A percentile compares a stretch with the other conserved stretches of the same genome.
Evolutionary conservation across 2,888 invertebrate species (phyloP).

Genomic region (Sycophila texana): DNA sequence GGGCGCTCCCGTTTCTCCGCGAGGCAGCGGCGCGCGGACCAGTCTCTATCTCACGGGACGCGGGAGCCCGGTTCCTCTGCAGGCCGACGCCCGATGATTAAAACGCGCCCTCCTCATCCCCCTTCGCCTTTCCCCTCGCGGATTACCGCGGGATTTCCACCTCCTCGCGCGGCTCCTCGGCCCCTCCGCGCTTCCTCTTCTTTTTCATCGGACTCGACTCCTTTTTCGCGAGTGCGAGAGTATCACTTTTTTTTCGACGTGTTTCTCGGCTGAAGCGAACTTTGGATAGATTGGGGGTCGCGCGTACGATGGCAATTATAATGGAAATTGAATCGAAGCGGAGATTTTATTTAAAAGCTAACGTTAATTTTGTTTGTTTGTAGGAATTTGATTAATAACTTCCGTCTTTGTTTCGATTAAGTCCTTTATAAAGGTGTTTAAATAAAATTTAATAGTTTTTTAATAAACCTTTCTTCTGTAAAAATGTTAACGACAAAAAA

Average conservation of each 20-base stretch:
- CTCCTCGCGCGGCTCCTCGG: neutral
- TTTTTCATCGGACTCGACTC: neutral
- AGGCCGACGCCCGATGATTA: slow-evolving; percentile 41
- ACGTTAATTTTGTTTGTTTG: too few species aligned
- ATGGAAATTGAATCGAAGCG: neutral
- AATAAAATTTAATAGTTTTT: too few species aligned
- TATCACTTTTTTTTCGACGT: neutral
- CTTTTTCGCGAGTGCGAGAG: neutral
- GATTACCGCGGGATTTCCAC: slow-evolving; percentile 41
- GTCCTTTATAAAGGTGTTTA: too few species aligned
- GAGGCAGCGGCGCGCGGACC: slow-evolving; percentile 21
- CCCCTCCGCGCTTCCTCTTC: neutral
- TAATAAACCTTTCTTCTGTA: too few species aligned
- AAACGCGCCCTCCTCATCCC: slow-evolving; percentile 30
- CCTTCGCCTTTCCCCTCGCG: neutral
- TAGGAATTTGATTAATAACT: too few species aligned
- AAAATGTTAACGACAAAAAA: too few species aligned
- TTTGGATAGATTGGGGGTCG: neutral
- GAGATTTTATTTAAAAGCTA: too few species aligned
- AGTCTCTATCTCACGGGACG: slow-evolving; percentile 38
- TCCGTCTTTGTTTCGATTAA: too few species aligned
- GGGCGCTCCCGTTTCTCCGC: neutral
- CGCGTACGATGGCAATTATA: neutral
- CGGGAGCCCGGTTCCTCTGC: slow-evolving; percentile 14
- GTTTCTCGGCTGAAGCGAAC: neutral